Percentiles rank a stretch among this genome's conserved stretches.
Evolutionary conservation across 2,113 vertebrate species (phyloP).

Genomic region (Rhea pennata): DNA sequence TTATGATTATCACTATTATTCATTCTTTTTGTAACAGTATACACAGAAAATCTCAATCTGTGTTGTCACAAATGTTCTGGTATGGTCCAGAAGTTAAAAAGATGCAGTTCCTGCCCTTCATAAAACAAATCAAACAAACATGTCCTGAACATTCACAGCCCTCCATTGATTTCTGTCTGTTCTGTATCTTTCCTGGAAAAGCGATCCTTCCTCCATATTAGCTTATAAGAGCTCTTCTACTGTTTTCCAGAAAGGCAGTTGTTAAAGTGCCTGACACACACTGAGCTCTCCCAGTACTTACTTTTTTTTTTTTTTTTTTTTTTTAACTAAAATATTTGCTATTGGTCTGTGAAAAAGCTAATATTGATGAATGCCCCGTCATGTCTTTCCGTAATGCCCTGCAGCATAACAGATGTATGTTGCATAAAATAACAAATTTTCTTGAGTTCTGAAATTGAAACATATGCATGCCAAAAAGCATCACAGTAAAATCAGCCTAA

Average conservation of each 20-base stretch:
- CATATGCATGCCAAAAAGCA: not conserved
- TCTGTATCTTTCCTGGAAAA: not conserved
- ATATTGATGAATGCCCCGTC: not conserved
- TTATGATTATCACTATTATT: not conserved
- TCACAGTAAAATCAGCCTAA: not conserved
- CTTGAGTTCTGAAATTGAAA: not conserved
- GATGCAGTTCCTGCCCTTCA: not conserved
- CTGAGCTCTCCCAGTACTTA: not conserved
- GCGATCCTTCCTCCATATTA: not conserved
- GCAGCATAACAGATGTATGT: not conserved
- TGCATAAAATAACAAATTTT: not conserved
- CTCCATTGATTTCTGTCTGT: not conserved
- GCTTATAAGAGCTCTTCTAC: fast-evolving
- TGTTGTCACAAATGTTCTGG: too few relatives aligned
- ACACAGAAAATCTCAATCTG: not conserved
- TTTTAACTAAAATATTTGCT: not conserved
- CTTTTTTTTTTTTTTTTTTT: not conserved
- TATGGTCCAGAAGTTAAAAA: not conserved
- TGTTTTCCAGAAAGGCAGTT: not conserved
- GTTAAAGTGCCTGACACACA: not conserved
- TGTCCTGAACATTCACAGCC: not conserved
- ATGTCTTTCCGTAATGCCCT: not conserved
- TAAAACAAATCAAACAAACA: not conserved
- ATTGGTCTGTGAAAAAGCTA: not conserved
- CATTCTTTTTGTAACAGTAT: not conserved